A percentile compares a stretch with the other conserved stretches of the same genome.
Evolutionary conservation across 2,888 invertebrate species (phyloP).

Genomic region (Drosophila mulleri): DNA sequence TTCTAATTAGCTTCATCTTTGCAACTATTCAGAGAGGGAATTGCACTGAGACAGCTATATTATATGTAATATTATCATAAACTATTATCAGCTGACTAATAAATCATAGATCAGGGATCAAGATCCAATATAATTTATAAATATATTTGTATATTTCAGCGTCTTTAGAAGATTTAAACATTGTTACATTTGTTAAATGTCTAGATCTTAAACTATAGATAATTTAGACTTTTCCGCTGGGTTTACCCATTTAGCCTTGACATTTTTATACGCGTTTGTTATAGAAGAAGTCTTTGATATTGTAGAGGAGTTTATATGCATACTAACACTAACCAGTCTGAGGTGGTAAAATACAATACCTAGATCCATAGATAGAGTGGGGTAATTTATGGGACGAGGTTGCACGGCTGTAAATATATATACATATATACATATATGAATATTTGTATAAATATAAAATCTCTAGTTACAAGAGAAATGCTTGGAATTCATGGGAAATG

Average conservation of each 20-base stretch:
- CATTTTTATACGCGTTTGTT: background rate
- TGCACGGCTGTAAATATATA: background rate
- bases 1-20: background rate
- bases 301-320: background rate
- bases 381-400: background rate
- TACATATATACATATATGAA: background rate
- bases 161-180: too few relatives aligned
- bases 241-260: background rate
- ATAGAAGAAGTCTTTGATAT: background rate
- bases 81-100: slow-evolving; percentile 25
- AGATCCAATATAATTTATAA: too few relatives aligned
- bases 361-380: background rate
- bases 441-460: background rate
- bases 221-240: too few relatives aligned
- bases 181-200: too few relatives aligned
- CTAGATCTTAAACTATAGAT: too few relatives aligned
- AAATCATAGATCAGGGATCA: background rate
- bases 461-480: too few relatives aligned
- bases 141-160: too few relatives aligned
- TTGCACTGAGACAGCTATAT: slow-evolving; percentile 5
- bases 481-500: background rate
- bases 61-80: background rate
- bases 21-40: background rate
- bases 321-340: background rate
- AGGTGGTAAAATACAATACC: background rate